Conservation (phyloP, 2,888 invertebrate genomes). For the Hirtodrosophila histrioides region DNA sequence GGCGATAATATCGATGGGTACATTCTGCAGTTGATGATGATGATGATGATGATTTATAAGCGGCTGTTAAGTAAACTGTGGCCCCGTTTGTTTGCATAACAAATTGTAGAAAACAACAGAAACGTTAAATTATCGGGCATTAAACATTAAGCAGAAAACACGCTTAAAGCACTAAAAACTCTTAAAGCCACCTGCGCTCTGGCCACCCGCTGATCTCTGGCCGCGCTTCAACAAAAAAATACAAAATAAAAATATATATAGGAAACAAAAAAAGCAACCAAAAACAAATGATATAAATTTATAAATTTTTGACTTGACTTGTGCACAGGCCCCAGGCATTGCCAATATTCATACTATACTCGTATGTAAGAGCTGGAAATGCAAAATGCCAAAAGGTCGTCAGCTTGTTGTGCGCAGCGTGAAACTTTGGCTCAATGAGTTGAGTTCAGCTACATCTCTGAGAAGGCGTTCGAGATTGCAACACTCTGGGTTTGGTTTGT, state of each 20-base stretch:
- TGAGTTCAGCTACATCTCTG: constrained; percentile 19
- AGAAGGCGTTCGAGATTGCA: constrained; percentile 58
- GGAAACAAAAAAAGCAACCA: constrained; percentile 3
- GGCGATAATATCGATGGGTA: constrained; percentile 55
- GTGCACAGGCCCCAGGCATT: constrained; percentile 56
- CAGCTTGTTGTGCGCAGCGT: constrained; percentile 60
- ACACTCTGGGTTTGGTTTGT: constrained; percentile 38
- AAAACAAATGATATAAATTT: constrained; percentile 73
- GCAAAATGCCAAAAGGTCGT: constrained; percentile 74
- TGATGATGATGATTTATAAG: constrained; percentile 73
- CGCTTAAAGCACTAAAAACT: constrained; percentile 45
- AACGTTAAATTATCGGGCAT: constrained; percentile 70
- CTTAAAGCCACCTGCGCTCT: constrained; percentile 69
- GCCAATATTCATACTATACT: constrained; percentile 48
- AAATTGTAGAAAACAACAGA: constrained; percentile 60
- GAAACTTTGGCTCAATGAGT: constrained; percentile 39
- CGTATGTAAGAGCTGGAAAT: constrained; percentile 30
- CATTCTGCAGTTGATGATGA: constrained; percentile 39
- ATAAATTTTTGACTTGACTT: constrained; percentile 54
- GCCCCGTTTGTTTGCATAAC: constrained; percentile 75
- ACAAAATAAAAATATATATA: constrained; percentile 4
- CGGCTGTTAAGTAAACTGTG: constrained; percentile 68
- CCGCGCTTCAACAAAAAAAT: constrained; percentile 30
- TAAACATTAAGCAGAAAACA: constrained; percentile 70
- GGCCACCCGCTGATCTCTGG: constrained; percentile 65